These are phyloP conservation scores for Caenorhabditis tropicalis DNA, from an alignment of 1,140 invertebrate species.

Conservation along the genomic window DNA sequence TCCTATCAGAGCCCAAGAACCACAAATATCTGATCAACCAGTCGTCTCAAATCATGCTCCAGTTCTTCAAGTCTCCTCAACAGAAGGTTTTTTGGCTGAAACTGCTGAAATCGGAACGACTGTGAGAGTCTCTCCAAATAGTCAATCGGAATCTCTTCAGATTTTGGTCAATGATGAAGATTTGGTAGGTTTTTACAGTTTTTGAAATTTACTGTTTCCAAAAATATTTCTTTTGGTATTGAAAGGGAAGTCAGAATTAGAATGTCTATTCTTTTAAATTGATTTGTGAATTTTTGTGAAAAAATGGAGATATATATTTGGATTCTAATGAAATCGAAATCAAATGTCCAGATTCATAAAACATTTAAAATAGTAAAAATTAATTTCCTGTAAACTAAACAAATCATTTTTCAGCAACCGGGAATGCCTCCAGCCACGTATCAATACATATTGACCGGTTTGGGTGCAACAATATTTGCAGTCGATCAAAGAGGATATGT, in stretches of 20 bases:
- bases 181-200: conserved; percentile 59
- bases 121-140: conserved; percentile 62
- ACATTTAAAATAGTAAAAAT: too few species aligned
- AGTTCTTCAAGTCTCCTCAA: conserved; percentile 66
- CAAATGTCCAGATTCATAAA: too few species aligned
- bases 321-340: too few species aligned
- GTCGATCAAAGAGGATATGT: conserved; percentile 70
- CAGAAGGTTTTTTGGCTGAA: conserved; percentile 67
- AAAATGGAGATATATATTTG: too few species aligned
- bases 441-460: conserved; percentile 69
- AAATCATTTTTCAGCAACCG: conserved; percentile 66
- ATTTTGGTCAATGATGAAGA: conserved; percentile 70
- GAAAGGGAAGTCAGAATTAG: too few species aligned
- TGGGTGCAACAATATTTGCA: conserved; percentile 69
- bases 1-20: background rate
- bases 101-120: conserved; percentile 67
- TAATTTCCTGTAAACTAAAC: too few species aligned
- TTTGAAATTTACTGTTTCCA: background rate
- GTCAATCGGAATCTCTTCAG: conserved; percentile 63
- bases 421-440: conserved; percentile 71
- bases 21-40: conserved; percentile 1
- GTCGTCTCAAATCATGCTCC: conserved; percentile 29
- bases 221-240: too few species aligned
- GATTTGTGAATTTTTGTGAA: too few species aligned
- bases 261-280: too few species aligned